Evolutionary conservation across 2,113 vertebrate genomes (phyloP), one percentile per base, ranked within the genome.

Genomic region (Miniopterus natalensis): DNA sequence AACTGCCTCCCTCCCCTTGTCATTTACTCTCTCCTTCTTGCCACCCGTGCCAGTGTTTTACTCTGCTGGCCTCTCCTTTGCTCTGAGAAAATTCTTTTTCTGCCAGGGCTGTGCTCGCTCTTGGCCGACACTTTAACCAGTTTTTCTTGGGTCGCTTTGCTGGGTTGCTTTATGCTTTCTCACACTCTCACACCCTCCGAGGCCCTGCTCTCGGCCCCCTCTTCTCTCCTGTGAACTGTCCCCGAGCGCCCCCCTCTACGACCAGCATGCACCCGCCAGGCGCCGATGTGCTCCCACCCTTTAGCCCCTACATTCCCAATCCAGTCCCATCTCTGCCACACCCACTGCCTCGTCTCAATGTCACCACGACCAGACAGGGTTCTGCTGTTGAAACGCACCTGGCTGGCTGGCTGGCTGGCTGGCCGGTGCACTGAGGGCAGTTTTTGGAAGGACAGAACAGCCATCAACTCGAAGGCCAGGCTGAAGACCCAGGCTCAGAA

Each of bases 151-250:
- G 29, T 42, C 21, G 3, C 23, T 71, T 90, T 17, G 20, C 31
- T 45, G 27, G 11, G 71, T 65, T 85, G 59, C 9, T 81, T 79
- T 68, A 40, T 71, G 63, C 45, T 66, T 80, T 71, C 53, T 65
- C 25, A 27, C 5, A 61, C 2, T 36, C 36, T 36, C 36, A 36
- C 36, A 36, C 36, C 36, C 29, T 92, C 49, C 53, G 29, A 29
- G 74, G 31, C 81, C 85, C 63, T 94, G 40, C 83, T 66, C 29
- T 87, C 61, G 75, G 85, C 49, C 9, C 92, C n/a, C 40, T 92
- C 40, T 75, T 92, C 85, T 78, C 71, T 73, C 23, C 75, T 80
- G 61, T 4, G 47, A 94, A 63, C 74, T 92, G 73, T 78, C 61
- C 59, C 20, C 36, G 29, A 5, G 55, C 55, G 61, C 14, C 17